A percentile compares a stretch with the other conserved stretches of the same genome.
Conservation (phyloP, 2,888 invertebrate species). For the Stenurella melanura region DNA sequence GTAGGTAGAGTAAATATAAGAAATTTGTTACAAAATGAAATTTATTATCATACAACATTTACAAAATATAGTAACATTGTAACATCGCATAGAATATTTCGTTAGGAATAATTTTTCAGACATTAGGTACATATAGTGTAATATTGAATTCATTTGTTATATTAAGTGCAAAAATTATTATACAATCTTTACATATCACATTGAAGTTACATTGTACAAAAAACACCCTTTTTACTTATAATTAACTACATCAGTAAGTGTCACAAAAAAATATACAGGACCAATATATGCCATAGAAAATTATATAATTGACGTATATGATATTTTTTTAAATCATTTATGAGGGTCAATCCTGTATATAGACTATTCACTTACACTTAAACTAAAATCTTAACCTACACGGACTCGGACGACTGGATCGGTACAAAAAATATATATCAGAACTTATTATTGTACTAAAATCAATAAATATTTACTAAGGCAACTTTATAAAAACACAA, state of each 20-base stretch:
- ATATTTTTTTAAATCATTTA: constrained; percentile 3
- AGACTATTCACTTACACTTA: background rate
- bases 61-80: constrained; percentile 37
- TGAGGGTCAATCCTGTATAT: background rate
- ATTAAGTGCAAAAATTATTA: constrained; percentile 17
- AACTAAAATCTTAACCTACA: background rate
- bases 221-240: constrained; percentile 23
- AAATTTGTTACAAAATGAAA: constrained; percentile 30
- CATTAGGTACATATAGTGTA: constrained; percentile 36
- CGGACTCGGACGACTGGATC: background rate
- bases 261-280: constrained; percentile 16
- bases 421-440: background rate
- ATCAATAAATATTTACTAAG: background rate
- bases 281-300: background rate
- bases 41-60: constrained; percentile 39
- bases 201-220: constrained; percentile 32
- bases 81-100: constrained; percentile 32
- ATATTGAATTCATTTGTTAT: constrained; percentile 28
- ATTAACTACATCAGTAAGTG: background rate
- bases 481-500: constrained; percentile 5
- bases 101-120: constrained; percentile 35
- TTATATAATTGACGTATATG: constrained; percentile 19
- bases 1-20: no score
- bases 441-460: constrained; percentile 1
- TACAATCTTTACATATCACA: constrained; percentile 35